Percentiles rank a stretch among this genome's conserved stretches.
Evolutionary conservation across 2,113 vertebrate genomes (phyloP).

Genomic region (Cairina moschata): DNA sequence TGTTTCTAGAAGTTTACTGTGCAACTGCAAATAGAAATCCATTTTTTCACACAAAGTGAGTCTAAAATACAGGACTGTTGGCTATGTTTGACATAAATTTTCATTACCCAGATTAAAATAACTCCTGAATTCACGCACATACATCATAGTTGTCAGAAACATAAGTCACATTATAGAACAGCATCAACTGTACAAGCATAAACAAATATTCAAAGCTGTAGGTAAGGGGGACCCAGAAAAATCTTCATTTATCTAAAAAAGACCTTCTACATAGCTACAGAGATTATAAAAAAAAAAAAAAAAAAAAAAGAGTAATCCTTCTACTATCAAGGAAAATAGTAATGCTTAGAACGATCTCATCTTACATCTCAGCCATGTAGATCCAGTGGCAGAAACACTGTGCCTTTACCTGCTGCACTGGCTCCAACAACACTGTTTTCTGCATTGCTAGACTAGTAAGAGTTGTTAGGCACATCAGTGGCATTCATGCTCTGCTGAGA

Average conservation of each 20-base stretch:
- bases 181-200: background rate
- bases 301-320: background rate
- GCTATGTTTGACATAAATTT: background rate
- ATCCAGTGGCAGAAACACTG: background rate
- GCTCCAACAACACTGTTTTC: background rate
- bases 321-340: background rate
- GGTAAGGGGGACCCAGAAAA: background rate
- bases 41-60: background rate
- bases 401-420: background rate
- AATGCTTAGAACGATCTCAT: background rate
- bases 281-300: background rate
- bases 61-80: too few species aligned
- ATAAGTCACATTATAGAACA: background rate
- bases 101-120: background rate
- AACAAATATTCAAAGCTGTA: background rate
- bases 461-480: background rate
- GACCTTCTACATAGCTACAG: background rate
- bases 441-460: background rate
- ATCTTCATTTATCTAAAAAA: background rate
- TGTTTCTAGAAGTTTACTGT: slow-evolving; percentile 91
- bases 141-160: background rate
- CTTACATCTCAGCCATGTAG: background rate
- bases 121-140: background rate
- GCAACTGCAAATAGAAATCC: slow-evolving; percentile 79
- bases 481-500: background rate